Evolutionary conservation across 2,888 invertebrate genomes (phyloP).

Genomic region (Papilio demoleus): DNA sequence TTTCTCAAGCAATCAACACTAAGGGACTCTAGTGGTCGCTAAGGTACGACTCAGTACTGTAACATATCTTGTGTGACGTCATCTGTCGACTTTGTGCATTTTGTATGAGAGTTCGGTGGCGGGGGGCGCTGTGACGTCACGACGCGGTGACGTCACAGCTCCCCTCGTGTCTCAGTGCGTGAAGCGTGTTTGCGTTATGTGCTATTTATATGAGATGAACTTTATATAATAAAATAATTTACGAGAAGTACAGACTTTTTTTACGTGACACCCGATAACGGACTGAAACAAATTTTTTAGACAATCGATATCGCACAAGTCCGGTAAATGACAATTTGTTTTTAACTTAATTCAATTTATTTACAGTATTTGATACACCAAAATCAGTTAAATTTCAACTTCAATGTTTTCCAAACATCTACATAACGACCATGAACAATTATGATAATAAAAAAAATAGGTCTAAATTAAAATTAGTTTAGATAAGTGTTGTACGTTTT

Average conservation of each 20-base stretch:
- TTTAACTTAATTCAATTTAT: not conserved
- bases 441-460: not conserved
- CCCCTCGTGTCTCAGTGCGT: conserved; percentile 44
- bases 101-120: conserved; percentile 18
- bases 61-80: conserved; percentile 6
- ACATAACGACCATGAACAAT: conserved; percentile 1
- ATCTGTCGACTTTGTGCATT: conserved; percentile 29
- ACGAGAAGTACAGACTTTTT: conserved; percentile 63
- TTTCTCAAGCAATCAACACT: not conserved
- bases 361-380: not conserved
- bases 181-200: conserved; percentile 78
- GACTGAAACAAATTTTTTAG: conserved; percentile 9
- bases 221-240: conserved; percentile 83
- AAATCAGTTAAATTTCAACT: not conserved
- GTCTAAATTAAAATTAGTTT: not conserved
- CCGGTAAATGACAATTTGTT: conserved; percentile 2
- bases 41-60: no score
- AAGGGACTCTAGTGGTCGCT: not conserved
- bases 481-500: not conserved
- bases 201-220: conserved; percentile 82
- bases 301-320: not conserved
- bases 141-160: conserved; percentile 36
- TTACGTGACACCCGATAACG: conserved; percentile 18
- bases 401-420: not conserved
- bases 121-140: conserved; percentile 18